Conservation (phyloP, 92 coral and sea anemone genomes). For the Nematostella vectensis region DNA sequence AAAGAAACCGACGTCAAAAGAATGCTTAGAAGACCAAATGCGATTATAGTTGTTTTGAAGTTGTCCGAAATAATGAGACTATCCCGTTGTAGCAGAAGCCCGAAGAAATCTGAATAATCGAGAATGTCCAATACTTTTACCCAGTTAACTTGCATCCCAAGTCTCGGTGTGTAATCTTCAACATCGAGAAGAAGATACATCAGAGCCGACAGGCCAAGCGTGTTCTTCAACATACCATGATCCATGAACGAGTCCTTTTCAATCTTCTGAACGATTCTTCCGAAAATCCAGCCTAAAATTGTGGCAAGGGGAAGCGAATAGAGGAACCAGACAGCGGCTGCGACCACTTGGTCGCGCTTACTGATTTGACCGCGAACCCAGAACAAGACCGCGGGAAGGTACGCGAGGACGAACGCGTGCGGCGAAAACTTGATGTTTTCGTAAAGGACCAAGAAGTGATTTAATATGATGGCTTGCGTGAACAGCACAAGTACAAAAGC, state of each 20-base stretch:
- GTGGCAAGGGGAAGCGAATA: conserved; percentile 19
- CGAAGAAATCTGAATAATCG: conserved; percentile 22
- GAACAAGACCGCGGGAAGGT: conserved; percentile 23
- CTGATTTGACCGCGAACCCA: conserved; percentile 35
- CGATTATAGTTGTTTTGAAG: conserved; percentile 12
- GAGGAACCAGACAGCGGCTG: conserved; percentile 32
- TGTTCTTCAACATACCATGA: conserved; percentile 23
- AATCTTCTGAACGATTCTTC: conserved; percentile 16
- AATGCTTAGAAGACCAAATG: conserved; percentile 17
- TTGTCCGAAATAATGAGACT: conserved; percentile 7
- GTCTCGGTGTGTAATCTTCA: conserved; percentile 11
- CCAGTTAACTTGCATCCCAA: conserved; percentile 20
- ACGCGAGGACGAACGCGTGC: conserved; percentile 23
- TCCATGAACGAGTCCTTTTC: conserved; percentile 24
- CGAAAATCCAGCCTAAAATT: conserved; percentile 24
- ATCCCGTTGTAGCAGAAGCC: conserved; percentile 9
- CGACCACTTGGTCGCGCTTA: conserved; percentile 17
- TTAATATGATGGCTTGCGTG: conserved; percentile 15
- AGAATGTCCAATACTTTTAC: conserved; percentile 19
- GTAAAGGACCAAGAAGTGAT: conserved; percentile 16
- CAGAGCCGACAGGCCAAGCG: conserved; percentile 14
- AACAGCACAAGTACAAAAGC: conserved; percentile 17
- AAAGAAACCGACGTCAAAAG: conserved; percentile 21
- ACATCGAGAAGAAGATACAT: conserved; percentile 20
- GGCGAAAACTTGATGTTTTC: conserved; percentile 17